phyloP scores from a whole-genome alignment of 2,888 invertebrate species.

The Zygogramma bicolorata region DNA sequence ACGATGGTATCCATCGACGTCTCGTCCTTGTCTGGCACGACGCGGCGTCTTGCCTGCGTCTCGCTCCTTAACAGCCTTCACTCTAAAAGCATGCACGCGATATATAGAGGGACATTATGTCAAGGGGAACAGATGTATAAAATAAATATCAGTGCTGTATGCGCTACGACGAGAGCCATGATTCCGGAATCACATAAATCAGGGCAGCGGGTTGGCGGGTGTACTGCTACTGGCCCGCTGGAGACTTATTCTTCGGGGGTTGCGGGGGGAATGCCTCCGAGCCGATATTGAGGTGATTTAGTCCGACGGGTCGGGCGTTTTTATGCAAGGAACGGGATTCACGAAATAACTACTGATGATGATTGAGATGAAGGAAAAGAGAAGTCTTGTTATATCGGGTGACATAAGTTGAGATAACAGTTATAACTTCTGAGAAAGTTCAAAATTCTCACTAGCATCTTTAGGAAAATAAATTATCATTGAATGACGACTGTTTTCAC shows the following conservation, averaged over 20 bases:
- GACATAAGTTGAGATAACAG: too few species aligned
- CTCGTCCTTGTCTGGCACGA: conserved; percentile 51
- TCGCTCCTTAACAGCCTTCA: conserved; percentile 68
- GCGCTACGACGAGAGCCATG: conserved; percentile 69
- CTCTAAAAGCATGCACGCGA: conserved; percentile 74
- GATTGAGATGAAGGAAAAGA: too few species aligned
- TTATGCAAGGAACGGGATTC: background rate
- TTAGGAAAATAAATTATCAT: too few species aligned
- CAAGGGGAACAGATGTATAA: conserved; percentile 73
- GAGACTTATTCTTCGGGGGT: conserved; percentile 13
- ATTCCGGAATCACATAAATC: conserved; percentile 75
- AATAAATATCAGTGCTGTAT: conserved; percentile 71
- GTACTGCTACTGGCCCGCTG: conserved; percentile 18
- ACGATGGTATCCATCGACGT: conserved; percentile 57
- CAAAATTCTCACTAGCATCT: too few species aligned
- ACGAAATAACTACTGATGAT: background rate
- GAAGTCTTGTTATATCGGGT: too few species aligned
- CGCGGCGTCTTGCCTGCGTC: conserved; percentile 53
- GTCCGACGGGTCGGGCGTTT: background rate
- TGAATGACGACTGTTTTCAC: too few species aligned
- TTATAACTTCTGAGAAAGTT: too few species aligned
- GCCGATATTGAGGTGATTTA: conserved; percentile 19
- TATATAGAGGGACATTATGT: conserved; percentile 77
- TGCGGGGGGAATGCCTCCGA: background rate
- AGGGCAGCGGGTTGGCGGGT: conserved; percentile 62